phyloP scores from a whole-genome alignment of 2,113 vertebrate genomes.

The Pogona vitticeps region DNA sequence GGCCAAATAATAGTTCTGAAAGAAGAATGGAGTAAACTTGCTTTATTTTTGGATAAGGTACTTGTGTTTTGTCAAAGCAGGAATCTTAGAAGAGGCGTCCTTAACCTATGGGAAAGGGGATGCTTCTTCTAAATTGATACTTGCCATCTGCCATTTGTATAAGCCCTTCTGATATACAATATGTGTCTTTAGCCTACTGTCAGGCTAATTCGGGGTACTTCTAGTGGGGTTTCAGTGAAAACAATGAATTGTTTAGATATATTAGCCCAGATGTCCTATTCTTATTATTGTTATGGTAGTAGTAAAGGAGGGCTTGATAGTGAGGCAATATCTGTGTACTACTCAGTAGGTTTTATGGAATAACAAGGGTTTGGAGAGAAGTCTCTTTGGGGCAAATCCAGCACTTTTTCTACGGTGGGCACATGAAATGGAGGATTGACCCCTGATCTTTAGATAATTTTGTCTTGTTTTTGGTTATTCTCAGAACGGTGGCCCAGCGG shows the following conservation, averaged over 20 bases:
- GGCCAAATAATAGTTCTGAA: neutral
- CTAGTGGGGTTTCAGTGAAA: neutral
- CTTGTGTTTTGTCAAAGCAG: neutral
- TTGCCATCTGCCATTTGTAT: neutral
- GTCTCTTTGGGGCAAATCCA: neutral
- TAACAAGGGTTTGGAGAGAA: neutral
- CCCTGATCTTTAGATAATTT: neutral
- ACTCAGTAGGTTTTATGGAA: neutral
- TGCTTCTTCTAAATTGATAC: neutral
- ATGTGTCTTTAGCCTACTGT: too few species aligned
- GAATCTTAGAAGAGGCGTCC: neutral
- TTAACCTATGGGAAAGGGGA: too few species aligned
- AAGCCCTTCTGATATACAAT: neutral
- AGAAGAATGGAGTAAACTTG: neutral
- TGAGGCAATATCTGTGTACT: neutral
- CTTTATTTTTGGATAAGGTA: neutral
- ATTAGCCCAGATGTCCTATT: neutral
- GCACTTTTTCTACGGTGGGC: too few species aligned
- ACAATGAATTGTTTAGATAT: neutral
- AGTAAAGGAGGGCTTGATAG: neutral
- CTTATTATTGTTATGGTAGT: neutral
- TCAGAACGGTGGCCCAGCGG: neutral
- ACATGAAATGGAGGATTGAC: constrained; percentile 34
- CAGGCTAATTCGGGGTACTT: neutral
- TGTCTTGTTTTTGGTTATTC: neutral